Base-by-base conservation (phyloP, 2,113 vertebrate species). In the Calidris pugnax region DNA sequence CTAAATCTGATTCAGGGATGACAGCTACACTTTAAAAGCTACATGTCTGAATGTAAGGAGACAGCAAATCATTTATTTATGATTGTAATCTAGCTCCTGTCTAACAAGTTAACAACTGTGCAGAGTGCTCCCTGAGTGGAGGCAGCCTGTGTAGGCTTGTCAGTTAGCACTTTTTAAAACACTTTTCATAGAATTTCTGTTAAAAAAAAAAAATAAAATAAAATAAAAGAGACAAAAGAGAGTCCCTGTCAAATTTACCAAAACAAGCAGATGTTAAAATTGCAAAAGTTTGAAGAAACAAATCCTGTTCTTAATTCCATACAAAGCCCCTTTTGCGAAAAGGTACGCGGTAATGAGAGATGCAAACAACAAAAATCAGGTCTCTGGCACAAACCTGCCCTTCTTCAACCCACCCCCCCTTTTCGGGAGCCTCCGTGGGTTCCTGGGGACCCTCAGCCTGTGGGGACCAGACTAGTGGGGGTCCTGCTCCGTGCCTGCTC, bases 31-130 rank as follows among this genome's bases (percentile, higher is more conserved):
- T 98, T 98, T 98, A 98, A 98, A 98, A 98, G 98, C 98, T 97
- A 97, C 98, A 97, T 96, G 98, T 98, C 98, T 97, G 98, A 98
- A 98, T 98, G 98, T 96, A 90, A 98, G 97, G 97, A 98, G 98
- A 98, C 98, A 98, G 98, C 98, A 97, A 98, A 98, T 98, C 98
- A 98, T 98, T 98, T 98, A 98, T 98, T 98, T 98, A 98, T 98
- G 98, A 98, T 98, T 98, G 98, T 98, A 98, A 98, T 98, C 98
- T 98, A 98, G 98, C 97, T 97, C 94, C 97, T 98, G 98, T 98
- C 98, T 98, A 98, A 98, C 98, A 98, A 98, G 98, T 98, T 96
- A 97, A 98, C 97, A 96, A 97, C 97, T 87, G 95, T 47, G 87
- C 96, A n/a, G 84, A 89, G 89, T 93, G 95, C 97, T 97, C 97